Conservation (phyloP, 2,797 vertebrate species). For the Sparus aurata region DNA sequence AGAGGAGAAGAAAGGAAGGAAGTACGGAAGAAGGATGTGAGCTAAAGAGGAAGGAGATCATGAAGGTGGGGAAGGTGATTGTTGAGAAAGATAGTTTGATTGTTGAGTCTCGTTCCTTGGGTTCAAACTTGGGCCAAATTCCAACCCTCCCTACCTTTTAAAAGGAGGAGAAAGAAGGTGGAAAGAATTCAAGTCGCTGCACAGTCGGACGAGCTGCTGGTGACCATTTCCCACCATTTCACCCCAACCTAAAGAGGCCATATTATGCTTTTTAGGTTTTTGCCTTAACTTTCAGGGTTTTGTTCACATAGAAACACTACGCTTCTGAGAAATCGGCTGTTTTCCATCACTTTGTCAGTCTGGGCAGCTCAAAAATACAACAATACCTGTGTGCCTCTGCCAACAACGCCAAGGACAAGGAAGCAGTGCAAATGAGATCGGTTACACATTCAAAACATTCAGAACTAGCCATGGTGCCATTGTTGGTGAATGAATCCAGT, state of each 20-base stretch:
- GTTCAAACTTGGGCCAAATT: too few relatives aligned
- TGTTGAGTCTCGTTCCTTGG: too few relatives aligned
- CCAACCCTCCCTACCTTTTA: too few relatives aligned
- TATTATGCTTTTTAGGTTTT: too few relatives aligned
- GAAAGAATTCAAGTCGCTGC: too few relatives aligned
- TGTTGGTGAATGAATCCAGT: neutral
- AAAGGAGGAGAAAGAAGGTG: too few relatives aligned
- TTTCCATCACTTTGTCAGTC: neutral
- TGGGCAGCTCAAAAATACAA: neutral
- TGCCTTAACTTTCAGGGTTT: neutral
- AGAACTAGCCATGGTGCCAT: neutral
- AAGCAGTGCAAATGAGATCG: neutral
- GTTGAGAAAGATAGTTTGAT: too few relatives aligned
- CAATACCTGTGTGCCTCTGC: constrained; percentile 3
- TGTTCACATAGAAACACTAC: neutral
- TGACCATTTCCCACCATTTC: too few relatives aligned
- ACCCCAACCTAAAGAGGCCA: too few relatives aligned
- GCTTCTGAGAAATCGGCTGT: neutral
- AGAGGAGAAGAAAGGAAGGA: neutral
- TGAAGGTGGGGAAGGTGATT: too few relatives aligned
- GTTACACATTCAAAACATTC: neutral
- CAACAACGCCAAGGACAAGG: neutral
- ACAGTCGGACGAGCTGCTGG: too few relatives aligned
- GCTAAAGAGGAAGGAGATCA: neutral
- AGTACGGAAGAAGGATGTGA: neutral